Percentiles rank a stretch among this genome's conserved stretches.
These are phyloP conservation scores for Camponotus vicinus DNA, from an alignment of 1,140 invertebrate species.

Conservation along the genomic window DNA sequence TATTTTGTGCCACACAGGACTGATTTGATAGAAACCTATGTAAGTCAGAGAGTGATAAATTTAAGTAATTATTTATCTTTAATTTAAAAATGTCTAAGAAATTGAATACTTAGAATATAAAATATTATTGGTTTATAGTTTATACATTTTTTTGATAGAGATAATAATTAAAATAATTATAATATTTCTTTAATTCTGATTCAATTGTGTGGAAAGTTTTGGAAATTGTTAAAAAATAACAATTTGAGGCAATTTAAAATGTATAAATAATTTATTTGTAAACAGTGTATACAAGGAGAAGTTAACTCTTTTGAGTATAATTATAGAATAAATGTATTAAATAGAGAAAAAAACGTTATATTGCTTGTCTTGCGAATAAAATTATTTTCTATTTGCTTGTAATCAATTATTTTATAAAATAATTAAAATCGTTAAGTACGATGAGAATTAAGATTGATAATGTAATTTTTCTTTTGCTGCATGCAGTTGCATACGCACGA, in stretches of 20 bases:
- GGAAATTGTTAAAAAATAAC: background rate
- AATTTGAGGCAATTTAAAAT: background rate
- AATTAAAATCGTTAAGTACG: background rate
- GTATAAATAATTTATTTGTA: slow-evolving; percentile 1
- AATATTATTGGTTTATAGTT: background rate
- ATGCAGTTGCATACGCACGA: slow-evolving; percentile 96
- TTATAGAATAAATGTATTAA: background rate
- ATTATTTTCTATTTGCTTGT: background rate
- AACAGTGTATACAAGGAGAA: background rate
- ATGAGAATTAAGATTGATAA: background rate
- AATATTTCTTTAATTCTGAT: background rate
- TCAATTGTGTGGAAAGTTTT: background rate
- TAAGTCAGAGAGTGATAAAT: slow-evolving; percentile 87
- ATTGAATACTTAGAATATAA: background rate
- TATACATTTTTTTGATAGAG: no score
- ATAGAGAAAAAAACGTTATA: background rate
- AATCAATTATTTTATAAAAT: slow-evolving; percentile 1
- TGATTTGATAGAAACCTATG: slow-evolving; percentile 97
- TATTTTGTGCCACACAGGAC: slow-evolving; percentile 97
- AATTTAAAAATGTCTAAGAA: slow-evolving; percentile 10
- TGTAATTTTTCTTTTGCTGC: slow-evolving; percentile 17
- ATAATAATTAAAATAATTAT: background rate
- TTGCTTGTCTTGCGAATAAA: background rate
- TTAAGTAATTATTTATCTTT: background rate
- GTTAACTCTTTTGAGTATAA: background rate